A percentile compares a stretch with the other conserved stretches of the same genome.
Evolutionary conservation across 2,888 invertebrate species (phyloP).

Genomic region (Latrodectus hesperus): DNA sequence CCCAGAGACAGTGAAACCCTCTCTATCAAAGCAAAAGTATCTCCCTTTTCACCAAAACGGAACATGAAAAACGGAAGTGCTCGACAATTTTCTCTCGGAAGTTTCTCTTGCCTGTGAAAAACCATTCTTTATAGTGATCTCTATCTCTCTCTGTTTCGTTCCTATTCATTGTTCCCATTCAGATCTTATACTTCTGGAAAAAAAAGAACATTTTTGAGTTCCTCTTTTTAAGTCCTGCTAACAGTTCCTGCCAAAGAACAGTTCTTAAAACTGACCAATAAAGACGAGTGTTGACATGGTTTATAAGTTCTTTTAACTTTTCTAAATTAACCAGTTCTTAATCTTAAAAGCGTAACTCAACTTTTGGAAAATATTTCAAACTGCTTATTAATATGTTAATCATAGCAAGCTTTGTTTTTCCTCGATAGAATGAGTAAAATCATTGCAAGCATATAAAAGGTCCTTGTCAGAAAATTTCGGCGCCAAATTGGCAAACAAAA

Average conservation of each 20-base stretch:
- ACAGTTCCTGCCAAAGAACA: neutral
- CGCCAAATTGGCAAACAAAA: no score
- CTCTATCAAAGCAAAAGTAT: constrained; percentile 28
- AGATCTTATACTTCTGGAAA: neutral
- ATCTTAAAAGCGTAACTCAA: no score
- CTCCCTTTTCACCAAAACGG: constrained; percentile 27
- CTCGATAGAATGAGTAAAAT: no score
- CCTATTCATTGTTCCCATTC: constrained; percentile 13
- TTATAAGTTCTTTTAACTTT: no score
- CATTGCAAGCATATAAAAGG: no score
- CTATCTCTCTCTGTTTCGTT: constrained; percentile 6
- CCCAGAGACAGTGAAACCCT: constrained; percentile 47
- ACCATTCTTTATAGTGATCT: constrained; percentile 23
- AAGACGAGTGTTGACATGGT: neutral
- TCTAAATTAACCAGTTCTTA: no score
- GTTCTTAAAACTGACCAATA: neutral
- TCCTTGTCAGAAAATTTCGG: no score
- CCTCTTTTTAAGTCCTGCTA: neutral
- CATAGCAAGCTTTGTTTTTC: no score
- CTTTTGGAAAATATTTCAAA: no score
- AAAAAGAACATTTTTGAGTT: neutral
- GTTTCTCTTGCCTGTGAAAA: constrained; percentile 45
- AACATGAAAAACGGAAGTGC: constrained; percentile 33
- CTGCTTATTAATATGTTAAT: no score
- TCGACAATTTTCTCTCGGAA: constrained; percentile 34